Base-by-base conservation (phyloP, 2,888 invertebrate genomes). In the Ochropleura leucogaster region DNA sequence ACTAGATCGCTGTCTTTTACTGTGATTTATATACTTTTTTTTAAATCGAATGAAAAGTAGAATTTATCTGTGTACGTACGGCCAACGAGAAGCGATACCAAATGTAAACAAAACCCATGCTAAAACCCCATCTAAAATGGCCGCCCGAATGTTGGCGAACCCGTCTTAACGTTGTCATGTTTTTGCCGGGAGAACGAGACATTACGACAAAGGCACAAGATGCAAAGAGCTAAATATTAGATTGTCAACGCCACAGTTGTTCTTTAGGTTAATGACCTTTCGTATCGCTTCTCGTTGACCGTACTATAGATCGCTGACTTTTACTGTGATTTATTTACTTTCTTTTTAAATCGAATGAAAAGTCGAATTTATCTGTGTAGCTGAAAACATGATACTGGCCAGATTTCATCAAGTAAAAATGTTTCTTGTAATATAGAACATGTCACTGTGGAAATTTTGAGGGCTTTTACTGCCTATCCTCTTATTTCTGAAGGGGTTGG, bases 321-420 rank as follows among this genome's bases (percentile, higher is more conserved):
- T 47, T 40, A 47, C 7, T 57, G 20, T 44, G 10, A 68, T 55
- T 44, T 12, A 7, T 59, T n/a, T 59, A 46, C 9, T n/a, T 40
- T 14, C n/a, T 46, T 20, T 53, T 6, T 46, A 47, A 46, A 59
- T 46, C 42, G 18, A 46, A 30, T 18, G 4, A 40, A 47, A 40
- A 49, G 14, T 3, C 1, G 30, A 30, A 30, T 30, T 30, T 30
- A 30, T 57, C 30, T 57, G 14, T 57, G 14, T 57, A 16, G 14
- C 30, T 57, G 16, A 57, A 30, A 57, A 42, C 68, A 69, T 68
- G 68, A 8, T 40, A n/a, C 20, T 40, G n/a, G 42, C 16, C 12
- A 68, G 16, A 42, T 49, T 49, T 14, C n/a, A 66, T 40, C 40
- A 46, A 16, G 12, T 7, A 16, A 4, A 44, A n/a, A 47, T 42